Base-by-base conservation (phyloP, 2,797 vertebrate genomes). In the Cossypha polioptera region DNA sequence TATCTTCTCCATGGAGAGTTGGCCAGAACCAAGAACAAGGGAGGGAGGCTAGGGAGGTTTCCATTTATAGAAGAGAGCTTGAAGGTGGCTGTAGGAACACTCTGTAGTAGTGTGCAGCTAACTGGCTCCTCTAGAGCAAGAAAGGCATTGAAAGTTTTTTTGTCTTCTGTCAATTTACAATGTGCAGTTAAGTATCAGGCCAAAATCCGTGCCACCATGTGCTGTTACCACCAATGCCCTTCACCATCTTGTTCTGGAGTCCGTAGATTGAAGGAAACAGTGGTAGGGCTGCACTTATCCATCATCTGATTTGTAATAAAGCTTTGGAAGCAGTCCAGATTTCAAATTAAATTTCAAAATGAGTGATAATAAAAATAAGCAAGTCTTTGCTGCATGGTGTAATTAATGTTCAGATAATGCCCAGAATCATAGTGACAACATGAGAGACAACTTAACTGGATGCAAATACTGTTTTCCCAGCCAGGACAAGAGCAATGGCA, bases 141-240 rank as follows among this genome's bases (percentile, higher is more conserved):
- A 50, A n/a, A 50, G 8, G 4, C 40, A 13, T 67, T 75, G 31
- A 13, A 80, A 28, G 75, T 50, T 45, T 26, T 12, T 4, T 12
- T 38, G 3, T 53, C 33, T 20, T 35, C 33, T 55, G 4, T 63
- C 31, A 45, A 5, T 63, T 40, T 50, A 29, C 53, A n/a, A 2
- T 28, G 9, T 25, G 3, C n/a, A 50, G 14, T 48, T 68, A 68
- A 51, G 7, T 45, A 53, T 48, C 20, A 25, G 25, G 29, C 15
- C 21, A 51, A 29, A 74, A 59, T 40, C n/a, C 1, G 1, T 89
- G 14, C 19, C 4, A 8, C 7, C 1, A 0, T 24, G 8, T 5
- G 1, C 28, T 16, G 0, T 73, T 83, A 28, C 5, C 7, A 33
- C 14, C 11, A 19, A 0, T 75, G 22, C 19, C 36, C 16, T 81